Evolutionary conservation across 2,797 vertebrate species (phyloP).

Genomic region (Pristis pectinata): DNA sequence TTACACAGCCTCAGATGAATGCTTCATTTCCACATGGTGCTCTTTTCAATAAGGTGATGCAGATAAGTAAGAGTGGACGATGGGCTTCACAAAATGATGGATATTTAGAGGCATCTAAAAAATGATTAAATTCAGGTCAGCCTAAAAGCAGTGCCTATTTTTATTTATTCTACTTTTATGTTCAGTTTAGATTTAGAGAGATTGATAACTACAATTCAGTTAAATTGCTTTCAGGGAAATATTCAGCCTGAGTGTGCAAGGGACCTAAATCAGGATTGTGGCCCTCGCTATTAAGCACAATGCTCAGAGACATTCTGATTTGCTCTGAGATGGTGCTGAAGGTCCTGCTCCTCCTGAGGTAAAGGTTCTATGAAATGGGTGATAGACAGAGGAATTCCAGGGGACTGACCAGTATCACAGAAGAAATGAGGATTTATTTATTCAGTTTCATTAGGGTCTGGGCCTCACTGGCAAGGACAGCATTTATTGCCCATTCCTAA

Average conservation of each 20-base stretch:
- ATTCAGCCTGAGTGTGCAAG: background rate
- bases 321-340: too few species aligned
- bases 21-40: background rate
- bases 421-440: background rate
- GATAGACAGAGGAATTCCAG: too few species aligned
- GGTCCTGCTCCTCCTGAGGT: too few species aligned
- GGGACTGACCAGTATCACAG: background rate
- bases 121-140: background rate
- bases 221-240: background rate
- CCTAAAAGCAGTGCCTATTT: background rate
- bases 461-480: too few species aligned
- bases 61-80: too few species aligned
- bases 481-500: too few species aligned
- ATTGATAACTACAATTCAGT: background rate
- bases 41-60: background rate
- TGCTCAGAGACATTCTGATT: background rate
- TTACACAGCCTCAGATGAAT: background rate
- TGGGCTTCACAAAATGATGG: background rate
- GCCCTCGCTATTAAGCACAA: background rate
- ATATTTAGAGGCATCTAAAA: background rate
- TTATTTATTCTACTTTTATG: background rate
- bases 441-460: too few species aligned
- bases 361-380: too few species aligned
- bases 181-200: background rate
- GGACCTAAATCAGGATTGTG: background rate